Evolutionary conservation across 1,140 invertebrate genomes (phyloP).

Genomic region (Magallana angulata): DNA sequence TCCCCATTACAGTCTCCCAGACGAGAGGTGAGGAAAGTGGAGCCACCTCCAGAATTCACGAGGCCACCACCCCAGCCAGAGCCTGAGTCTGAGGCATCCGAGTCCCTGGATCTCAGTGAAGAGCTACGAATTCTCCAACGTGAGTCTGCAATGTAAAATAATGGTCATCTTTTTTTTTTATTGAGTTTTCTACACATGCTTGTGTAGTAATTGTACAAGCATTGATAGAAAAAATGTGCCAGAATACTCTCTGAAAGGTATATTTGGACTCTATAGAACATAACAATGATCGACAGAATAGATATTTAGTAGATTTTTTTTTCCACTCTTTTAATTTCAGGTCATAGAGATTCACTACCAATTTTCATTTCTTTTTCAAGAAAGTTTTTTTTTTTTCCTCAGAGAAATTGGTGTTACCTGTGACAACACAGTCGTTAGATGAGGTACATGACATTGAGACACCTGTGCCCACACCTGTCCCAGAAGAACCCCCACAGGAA

Average conservation of each 20-base stretch:
- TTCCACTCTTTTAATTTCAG: too few relatives aligned
- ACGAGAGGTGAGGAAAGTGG: conserved; percentile 35
- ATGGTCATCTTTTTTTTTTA: too few relatives aligned
- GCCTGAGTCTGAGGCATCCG: conserved; percentile 69
- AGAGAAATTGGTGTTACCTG: not conserved
- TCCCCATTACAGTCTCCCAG: conserved; percentile 61
- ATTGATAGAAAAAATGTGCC: too few relatives aligned
- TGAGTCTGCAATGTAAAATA: conserved; percentile 30
- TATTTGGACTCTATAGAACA: too few relatives aligned
- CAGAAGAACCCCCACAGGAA: conserved; percentile 43
- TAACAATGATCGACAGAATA: too few relatives aligned
- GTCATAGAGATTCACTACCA: too few relatives aligned
- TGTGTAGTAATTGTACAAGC: too few relatives aligned
- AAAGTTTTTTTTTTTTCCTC: too few relatives aligned
- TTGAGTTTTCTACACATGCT: too few relatives aligned
- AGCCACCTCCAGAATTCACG: conserved; percentile 41
- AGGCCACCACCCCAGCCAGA: conserved; percentile 55
- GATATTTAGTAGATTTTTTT: too few relatives aligned
- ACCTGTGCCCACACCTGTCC: conserved; percentile 58
- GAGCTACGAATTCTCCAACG: conserved; percentile 68
- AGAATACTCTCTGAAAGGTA: too few relatives aligned
- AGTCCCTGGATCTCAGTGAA: conserved; percentile 70
- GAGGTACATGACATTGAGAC: conserved; percentile 63
- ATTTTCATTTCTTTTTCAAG: too few relatives aligned
- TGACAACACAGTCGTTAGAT: not conserved